Evolutionary conservation across 2,888 invertebrate genomes (phyloP).

Genomic region (Scaptomyza caliginosa): DNA sequence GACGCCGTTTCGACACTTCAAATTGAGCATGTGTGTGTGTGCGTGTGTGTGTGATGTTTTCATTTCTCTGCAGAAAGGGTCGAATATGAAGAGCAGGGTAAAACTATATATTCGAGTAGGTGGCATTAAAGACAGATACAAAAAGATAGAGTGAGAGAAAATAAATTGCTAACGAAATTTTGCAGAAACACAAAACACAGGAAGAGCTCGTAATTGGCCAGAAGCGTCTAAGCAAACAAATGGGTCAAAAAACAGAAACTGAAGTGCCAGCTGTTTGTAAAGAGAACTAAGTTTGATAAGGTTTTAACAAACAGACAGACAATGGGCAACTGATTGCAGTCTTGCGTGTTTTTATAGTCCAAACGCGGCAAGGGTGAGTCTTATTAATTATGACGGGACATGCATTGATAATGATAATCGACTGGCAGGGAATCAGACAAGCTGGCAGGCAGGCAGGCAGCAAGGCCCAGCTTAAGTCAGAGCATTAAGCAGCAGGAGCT

Average conservation of each 20-base stretch:
- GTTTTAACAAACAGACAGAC: conserved; percentile 2
- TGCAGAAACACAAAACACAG: conserved; percentile 63
- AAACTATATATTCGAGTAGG: conserved; percentile 39
- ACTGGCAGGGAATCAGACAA: conserved; percentile 20
- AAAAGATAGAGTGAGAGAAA: conserved; percentile 2
- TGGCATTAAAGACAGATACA: conserved; percentile 32
- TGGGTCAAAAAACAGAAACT: conserved; percentile 37
- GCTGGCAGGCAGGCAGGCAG: conserved; percentile 23
- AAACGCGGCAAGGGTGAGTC: conserved; percentile 56
- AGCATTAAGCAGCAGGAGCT: conserved; percentile 21
- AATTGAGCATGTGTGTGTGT: conserved; percentile 59
- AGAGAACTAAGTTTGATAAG: conserved; percentile 38
- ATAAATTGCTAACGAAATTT: conserved; percentile 35
- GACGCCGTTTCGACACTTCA: conserved; percentile 71
- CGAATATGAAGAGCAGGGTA: conserved; percentile 12
- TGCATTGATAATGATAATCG: conserved; percentile 66
- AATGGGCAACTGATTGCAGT: conserved; percentile 63
- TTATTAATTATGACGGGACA: conserved; percentile 73
- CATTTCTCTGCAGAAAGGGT: conserved; percentile 48
- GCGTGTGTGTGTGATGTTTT: conserved; percentile 58
- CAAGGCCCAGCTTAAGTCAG: conserved; percentile 2
- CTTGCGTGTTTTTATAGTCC: conserved; percentile 50
- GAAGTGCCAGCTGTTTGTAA: conserved; percentile 53
- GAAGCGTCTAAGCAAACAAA: conserved; percentile 53
- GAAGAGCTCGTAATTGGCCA: conserved; percentile 69